phyloP scores from a whole-genome alignment of 2,888 invertebrate species.

The Andrena bucephala region DNA sequence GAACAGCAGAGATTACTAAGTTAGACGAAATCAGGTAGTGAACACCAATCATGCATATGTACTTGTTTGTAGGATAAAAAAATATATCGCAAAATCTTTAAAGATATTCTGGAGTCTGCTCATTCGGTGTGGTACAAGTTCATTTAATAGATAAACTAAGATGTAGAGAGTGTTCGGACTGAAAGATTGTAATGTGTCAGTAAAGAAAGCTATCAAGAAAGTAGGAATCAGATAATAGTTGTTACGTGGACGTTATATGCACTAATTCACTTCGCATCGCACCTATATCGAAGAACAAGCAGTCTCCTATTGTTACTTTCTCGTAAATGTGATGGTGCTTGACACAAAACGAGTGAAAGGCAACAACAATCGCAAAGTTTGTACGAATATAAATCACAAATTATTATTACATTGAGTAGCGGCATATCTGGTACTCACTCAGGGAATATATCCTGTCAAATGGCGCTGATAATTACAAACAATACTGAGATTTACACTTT shows the following conservation, averaged over 20 bases:
- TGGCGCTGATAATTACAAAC: conserved; percentile 85
- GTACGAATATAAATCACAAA: conserved; percentile 76
- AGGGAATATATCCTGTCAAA: conserved; percentile 85
- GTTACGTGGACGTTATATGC: conserved; percentile 7
- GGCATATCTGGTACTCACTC: conserved; percentile 84
- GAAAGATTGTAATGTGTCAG: conserved; percentile 8
- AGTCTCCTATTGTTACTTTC: conserved; percentile 67
- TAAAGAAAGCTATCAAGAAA: conserved; percentile 15
- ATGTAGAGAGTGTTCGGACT: conserved; percentile 19
- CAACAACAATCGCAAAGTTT: conserved; percentile 75
- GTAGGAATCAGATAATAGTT: conserved; percentile 17
- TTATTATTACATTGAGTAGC: conserved; percentile 84
- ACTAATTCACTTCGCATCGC: conserved; percentile 38
- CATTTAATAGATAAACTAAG: conserved; percentile 3
- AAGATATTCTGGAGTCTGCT: conserved; percentile 73
- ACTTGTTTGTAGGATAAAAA: conserved; percentile 73
- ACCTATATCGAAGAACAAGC: conserved; percentile 69
- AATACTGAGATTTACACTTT: conserved; percentile 84
- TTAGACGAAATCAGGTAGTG: conserved; percentile 53
- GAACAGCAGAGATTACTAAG: conserved; percentile 68
- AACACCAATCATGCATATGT: conserved; percentile 82
- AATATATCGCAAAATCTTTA: conserved; percentile 62
- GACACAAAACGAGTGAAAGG: conserved; percentile 82
- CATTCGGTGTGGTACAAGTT: conserved; percentile 61
- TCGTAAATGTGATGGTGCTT: conserved; percentile 78